Evolutionary conservation across 2,797 vertebrate genomes (phyloP).

Genomic region (Enteromius paludinosus): DNA sequence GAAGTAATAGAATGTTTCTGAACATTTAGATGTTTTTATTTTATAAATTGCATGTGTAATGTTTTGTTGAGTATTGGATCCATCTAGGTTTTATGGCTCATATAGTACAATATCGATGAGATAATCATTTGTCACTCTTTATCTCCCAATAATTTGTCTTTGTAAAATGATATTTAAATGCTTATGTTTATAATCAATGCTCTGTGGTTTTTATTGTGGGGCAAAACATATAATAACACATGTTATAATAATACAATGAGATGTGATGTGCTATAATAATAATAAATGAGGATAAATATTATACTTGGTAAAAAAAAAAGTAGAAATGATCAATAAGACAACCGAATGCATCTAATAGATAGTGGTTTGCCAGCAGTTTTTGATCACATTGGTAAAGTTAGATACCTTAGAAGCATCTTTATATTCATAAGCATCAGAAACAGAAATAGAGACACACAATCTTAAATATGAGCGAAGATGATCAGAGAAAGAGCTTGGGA

Average conservation of each 20-base stretch:
- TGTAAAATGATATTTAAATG: background rate
- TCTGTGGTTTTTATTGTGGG: too few relatives aligned
- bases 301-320: background rate
- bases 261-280: too few relatives aligned
- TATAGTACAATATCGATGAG: background rate
- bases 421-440: background rate
- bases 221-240: background rate
- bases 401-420: background rate
- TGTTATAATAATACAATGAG: background rate
- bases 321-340: background rate
- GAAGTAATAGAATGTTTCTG: background rate
- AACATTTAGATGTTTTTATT: background rate
- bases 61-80: background rate
- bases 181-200: background rate
- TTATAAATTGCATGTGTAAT: background rate
- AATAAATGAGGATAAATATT: background rate
- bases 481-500: conserved; percentile 1
- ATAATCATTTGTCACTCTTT: background rate
- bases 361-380: background rate
- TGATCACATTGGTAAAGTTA: background rate
- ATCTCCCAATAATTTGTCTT: background rate
- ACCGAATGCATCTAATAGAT: background rate
- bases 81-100: background rate
- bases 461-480: background rate
- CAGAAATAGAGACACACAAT: background rate